Evolutionary conservation across 92 coral and sea anemone genomes (phyloP).

Genomic region (Zoanthus gigantus): DNA sequence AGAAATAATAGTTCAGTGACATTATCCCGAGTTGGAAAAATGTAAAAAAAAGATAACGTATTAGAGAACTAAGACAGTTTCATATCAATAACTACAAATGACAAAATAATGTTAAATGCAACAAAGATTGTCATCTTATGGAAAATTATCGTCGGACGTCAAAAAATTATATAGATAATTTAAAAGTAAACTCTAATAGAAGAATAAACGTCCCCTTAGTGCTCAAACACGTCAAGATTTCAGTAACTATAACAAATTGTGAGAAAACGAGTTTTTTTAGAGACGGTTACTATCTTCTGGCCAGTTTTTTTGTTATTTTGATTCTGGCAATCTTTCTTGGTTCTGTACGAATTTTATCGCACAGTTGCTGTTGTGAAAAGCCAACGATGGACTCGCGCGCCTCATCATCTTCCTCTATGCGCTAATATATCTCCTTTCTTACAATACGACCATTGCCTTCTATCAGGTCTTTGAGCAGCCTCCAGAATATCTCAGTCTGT

Average conservation of each 20-base stretch:
- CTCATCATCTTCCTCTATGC: slow-evolving; percentile 36
- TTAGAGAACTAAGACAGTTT: slow-evolving; percentile 21
- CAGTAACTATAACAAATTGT: neutral
- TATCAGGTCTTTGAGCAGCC: slow-evolving; percentile 40
- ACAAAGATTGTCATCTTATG: neutral
- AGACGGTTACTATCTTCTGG: slow-evolving; percentile 7
- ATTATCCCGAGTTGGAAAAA: neutral
- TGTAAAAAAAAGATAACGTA: slow-evolving; percentile 1
- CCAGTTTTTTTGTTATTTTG: neutral
- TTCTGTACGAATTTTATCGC: slow-evolving; percentile 63
- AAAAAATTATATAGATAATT: neutral
- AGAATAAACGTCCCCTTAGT: neutral
- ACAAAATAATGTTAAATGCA: slow-evolving; percentile 12
- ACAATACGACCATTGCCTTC: neutral
- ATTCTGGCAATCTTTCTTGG: slow-evolving; percentile 40
- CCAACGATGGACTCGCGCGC: slow-evolving; percentile 35
- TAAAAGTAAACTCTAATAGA: neutral
- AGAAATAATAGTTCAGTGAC: no score
- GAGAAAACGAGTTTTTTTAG: neutral
- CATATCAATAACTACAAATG: slow-evolving; percentile 26
- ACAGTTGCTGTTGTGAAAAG: slow-evolving; percentile 54
- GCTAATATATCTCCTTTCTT: no score
- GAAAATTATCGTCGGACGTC: slow-evolving; percentile 9
- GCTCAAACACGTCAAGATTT: neutral
- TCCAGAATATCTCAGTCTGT: slow-evolving; percentile 38